Percentiles rank a stretch among this genome's conserved stretches.
Evolutionary conservation across 1,140 invertebrate species (phyloP).

Genomic region (Drosophila persimilis): DNA sequence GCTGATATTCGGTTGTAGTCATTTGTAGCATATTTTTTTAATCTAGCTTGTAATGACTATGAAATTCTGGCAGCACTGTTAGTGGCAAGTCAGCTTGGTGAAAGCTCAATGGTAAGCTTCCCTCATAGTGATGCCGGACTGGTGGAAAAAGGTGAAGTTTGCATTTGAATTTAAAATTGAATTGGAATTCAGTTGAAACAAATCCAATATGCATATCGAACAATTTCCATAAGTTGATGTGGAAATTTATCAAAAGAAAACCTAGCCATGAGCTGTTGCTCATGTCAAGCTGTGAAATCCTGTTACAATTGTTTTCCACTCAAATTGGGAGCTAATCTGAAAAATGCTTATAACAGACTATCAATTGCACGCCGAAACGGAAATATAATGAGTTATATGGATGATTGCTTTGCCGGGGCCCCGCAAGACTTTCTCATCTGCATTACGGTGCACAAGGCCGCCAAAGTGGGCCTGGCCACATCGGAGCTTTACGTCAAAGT

Average conservation of each 20-base stretch:
- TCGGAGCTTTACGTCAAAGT: conserved; percentile 85
- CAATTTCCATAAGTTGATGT: background rate
- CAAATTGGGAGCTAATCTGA: conserved; percentile 1
- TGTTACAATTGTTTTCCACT: conserved; percentile 19
- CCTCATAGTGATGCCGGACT: too few species aligned
- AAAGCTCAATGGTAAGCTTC: too few species aligned
- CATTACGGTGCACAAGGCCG: conserved; percentile 76
- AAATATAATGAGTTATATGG: conserved; percentile 44
- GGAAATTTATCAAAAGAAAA: background rate
- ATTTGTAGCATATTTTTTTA: too few species aligned
- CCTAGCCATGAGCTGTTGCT: conserved; percentile 39
- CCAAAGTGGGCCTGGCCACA: conserved; percentile 70
- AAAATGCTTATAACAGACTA: conserved; percentile 13
- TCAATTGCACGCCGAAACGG: background rate
- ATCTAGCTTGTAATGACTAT: too few species aligned
- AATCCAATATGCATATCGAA: background rate
- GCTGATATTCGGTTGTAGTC: too few species aligned
- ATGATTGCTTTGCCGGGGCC: conserved; percentile 65
- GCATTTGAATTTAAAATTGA: background rate
- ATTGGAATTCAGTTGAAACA: conserved; percentile 12
- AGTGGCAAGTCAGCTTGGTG: too few species aligned
- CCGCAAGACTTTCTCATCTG: conserved; percentile 77
- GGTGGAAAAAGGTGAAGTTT: too few species aligned
- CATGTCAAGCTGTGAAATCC: conserved; percentile 10
- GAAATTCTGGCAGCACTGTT: too few species aligned